Evolutionary conservation across 1,140 invertebrate genomes (phyloP), one percentile per base, ranked within the genome.

Genomic region (Anastrepha ludens): DNA sequence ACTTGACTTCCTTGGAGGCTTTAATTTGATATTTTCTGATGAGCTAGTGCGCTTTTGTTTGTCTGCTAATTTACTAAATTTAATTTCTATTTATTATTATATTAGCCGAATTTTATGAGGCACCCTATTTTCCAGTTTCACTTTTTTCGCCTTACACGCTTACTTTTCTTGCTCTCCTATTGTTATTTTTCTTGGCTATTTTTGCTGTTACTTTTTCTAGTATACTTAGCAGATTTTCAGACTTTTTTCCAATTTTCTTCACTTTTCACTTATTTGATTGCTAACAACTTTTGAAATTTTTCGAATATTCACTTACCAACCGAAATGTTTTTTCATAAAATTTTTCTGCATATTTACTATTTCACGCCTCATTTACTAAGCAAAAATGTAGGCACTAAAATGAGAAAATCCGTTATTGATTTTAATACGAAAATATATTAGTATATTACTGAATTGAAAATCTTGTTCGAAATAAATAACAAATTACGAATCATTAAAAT

Each of bases 361-460:
- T 13, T 74, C 67, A 74, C 41, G 17, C 74, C 44, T 58, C 74
- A 81, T 81, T 81, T 81, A 81, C 44, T 81, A 7, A 81, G 9
- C n/a, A 20, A 29, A 81, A 81, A 11, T 13, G 17, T 74, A 74
- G 39, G 1, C 47, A 13, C 44, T 4, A 44, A 74, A 74, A 47
- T 44, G 17, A 74, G n/a, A 29, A 29, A 29, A 29, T 29, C 29
- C 29, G 29, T 29, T 29, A 29, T 29, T 29, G 29, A 29, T 29
- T 29, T 29, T 29, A 29, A 29, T 29, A 29, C 29, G 11, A 55
- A 55, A 3, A 81, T 55, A 50, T 74, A 17, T 47, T 15, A 20
- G 15, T 55, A 50, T 20, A 55, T 29, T 41, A 29, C 55, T 81
- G 9, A 55, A 50, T 47, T 8, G 13, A 47, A n/a, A 44, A n/a